Evolutionary conservation across 2,113 vertebrate species (phyloP), one percentile per base, ranked within the genome.

Genomic region (Rhodinocichla rosea): DNA sequence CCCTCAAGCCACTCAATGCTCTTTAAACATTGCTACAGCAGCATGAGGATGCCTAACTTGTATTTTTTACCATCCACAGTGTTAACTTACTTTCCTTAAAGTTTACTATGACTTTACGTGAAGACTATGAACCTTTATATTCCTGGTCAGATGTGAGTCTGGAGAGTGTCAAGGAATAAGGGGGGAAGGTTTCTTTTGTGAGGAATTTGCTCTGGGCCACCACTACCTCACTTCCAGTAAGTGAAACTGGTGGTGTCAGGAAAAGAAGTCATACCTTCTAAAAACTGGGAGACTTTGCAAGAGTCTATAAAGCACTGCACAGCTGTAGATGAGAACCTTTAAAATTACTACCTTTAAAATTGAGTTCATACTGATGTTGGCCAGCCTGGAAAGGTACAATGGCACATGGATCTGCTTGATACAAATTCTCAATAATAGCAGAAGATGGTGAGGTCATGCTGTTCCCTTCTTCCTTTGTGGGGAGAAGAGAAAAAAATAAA

Each of bases 311-410:
- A 83, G 42, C 71, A 67, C 55, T 63, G 37, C 27, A 33, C 0
- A 71, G 68, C 5, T 71, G 32, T 83, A 78, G 70, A 70, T 7
- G 12, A 92, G 32, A 93, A 85, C 10, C 7, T 75, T 89, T 64
- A 68, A 87, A 94, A 74, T 16, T 0, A 56, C 65, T 98, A 99
- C 99, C 99, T 98, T 96, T 97, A 92, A 99, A 99, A 96, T 79
- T 98, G 76, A 99, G 90, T 47, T 97, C 74, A 1, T 99, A 99
- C 9, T 86, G 23, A 47, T 95, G 80, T 5, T 94, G 85, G 8
- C 98, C 99, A 26, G 96, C 98, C 33, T 95, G 90, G 53, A 99
- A 98, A 0, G 33, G 15, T 45, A 99, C n/a, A 18, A 95, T 47
- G 2, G 92, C 89, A 21, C 11, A 82, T 10, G 79, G 97, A 88